Percentiles rank a stretch among this genome's conserved stretches.
Evolutionary conservation across 2,888 invertebrate genomes (phyloP).

Genomic region (Andrena trimmerana): DNA sequence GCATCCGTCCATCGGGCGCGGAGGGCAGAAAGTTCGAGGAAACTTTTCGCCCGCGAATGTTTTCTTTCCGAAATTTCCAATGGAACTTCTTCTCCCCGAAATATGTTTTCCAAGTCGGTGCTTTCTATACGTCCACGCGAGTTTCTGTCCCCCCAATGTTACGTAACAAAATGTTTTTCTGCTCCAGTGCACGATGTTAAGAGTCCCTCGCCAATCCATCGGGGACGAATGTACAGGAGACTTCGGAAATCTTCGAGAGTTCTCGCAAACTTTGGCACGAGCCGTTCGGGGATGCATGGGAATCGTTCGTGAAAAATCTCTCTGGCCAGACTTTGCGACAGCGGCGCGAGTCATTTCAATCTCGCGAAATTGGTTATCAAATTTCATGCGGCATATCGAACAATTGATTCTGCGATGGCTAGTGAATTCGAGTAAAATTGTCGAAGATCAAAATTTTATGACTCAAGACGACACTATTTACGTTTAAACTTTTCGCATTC

Average conservation of each 20-base stretch:
- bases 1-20: constrained; percentile 1
- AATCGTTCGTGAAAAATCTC: constrained; percentile 6
- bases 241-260: constrained; percentile 36
- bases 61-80: constrained; percentile 39
- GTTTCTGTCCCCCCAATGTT: constrained; percentile 39
- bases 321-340: neutral
- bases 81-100: constrained; percentile 44
- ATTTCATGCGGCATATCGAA: neutral
- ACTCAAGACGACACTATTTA: no score
- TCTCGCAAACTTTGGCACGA: constrained; percentile 19
- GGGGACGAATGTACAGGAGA: constrained; percentile 26
- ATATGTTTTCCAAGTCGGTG: constrained; percentile 50
- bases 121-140: constrained; percentile 41
- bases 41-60: constrained; percentile 23
- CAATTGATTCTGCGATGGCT: neutral
- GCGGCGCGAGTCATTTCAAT: neutral
- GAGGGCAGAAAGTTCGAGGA: neutral
- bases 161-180: constrained; percentile 55
- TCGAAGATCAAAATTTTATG: no score
- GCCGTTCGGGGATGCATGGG: constrained; percentile 5
- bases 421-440: neutral
- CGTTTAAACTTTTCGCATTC: no score
- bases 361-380: neutral
- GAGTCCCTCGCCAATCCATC: constrained; percentile 43
- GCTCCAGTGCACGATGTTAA: constrained; percentile 36